A percentile compares a stretch with the other conserved stretches of the same genome.
These are phyloP conservation scores for Drosophila buzzatii DNA, from an alignment of 2,888 invertebrate species.

Conservation along the genomic window DNA sequence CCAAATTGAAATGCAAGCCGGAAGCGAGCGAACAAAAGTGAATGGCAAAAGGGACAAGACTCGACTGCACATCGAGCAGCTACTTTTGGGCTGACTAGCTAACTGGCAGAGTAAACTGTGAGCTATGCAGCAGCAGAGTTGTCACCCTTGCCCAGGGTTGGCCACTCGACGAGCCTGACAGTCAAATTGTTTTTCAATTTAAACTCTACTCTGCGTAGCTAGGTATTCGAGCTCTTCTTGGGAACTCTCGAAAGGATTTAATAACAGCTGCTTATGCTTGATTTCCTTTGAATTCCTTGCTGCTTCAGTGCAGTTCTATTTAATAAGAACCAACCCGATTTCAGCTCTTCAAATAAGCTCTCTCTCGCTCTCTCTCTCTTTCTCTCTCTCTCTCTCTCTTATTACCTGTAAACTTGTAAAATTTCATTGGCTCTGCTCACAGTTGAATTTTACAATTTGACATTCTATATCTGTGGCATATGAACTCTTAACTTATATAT, in stretches of 20 bases:
- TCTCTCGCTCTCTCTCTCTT: too few species aligned
- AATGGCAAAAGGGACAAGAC: background rate
- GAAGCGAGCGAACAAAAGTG: background rate
- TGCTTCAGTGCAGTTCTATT: background rate
- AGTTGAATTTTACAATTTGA: too few species aligned
- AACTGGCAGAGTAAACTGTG: background rate
- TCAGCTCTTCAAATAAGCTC: background rate
- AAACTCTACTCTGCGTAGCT: background rate
- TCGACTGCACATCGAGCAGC: slow-evolving; percentile 2
- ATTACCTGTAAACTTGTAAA: too few species aligned
- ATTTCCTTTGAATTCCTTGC: background rate
- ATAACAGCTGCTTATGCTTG: background rate
- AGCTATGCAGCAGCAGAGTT: slow-evolving; percentile 1
- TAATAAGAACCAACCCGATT: background rate
- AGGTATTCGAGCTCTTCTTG: background rate
- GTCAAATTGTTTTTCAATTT: background rate
- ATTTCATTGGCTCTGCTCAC: too few species aligned
- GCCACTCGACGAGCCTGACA: background rate
- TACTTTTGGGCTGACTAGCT: background rate
- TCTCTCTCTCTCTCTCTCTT: too few species aligned
- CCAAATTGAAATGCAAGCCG: slow-evolving; percentile 64
- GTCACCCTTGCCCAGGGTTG: background rate
- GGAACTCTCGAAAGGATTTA: background rate
- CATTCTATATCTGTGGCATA: too few species aligned
- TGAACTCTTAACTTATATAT: too few species aligned